phyloP scores from a whole-genome alignment of 2,888 invertebrate species.

The Lithophane semibrunnea region DNA sequence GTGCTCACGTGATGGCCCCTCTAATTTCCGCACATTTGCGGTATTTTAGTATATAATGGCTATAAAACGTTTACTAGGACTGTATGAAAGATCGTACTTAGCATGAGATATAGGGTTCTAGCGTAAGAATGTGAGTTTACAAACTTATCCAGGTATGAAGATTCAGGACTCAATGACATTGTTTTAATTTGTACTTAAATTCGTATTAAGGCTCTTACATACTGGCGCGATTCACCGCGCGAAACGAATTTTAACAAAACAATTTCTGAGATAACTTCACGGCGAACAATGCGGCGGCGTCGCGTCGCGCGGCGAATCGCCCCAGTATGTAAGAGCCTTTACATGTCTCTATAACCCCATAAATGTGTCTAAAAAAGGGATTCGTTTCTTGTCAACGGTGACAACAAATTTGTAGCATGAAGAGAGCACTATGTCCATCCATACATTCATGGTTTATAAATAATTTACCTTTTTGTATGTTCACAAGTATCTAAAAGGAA shows the following conservation, averaged over 20 bases:
- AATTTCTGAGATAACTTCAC: no score
- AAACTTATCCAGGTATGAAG: background rate
- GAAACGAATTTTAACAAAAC: no score
- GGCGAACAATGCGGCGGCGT: no score
- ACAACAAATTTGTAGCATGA: slow-evolving; percentile 25
- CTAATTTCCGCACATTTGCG: slow-evolving; percentile 37
- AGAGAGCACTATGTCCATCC: slow-evolving; percentile 9
- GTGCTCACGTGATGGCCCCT: slow-evolving; percentile 16
- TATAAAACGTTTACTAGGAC: slow-evolving; percentile 24
- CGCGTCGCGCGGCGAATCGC: no score
- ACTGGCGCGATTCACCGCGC: no score
- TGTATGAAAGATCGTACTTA: background rate
- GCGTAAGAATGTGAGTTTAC: background rate
- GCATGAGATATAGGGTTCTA: background rate
- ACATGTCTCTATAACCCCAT: no score
- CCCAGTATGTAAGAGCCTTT: no score
- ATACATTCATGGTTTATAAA: slow-evolving; percentile 38
- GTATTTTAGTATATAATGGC: slow-evolving; percentile 16
- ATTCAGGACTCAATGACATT: no score
- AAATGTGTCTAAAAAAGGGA: background rate
- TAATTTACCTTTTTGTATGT: slow-evolving; percentile 52
- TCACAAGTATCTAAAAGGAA: slow-evolving; percentile 54
- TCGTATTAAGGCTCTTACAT: no score
- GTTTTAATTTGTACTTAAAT: background rate
- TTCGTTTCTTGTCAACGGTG: slow-evolving; percentile 5